Evolutionary conservation across 2,888 invertebrate genomes (phyloP), one percentile per base, ranked within the genome.

Genomic region (Drosophila prostipennis): DNA sequence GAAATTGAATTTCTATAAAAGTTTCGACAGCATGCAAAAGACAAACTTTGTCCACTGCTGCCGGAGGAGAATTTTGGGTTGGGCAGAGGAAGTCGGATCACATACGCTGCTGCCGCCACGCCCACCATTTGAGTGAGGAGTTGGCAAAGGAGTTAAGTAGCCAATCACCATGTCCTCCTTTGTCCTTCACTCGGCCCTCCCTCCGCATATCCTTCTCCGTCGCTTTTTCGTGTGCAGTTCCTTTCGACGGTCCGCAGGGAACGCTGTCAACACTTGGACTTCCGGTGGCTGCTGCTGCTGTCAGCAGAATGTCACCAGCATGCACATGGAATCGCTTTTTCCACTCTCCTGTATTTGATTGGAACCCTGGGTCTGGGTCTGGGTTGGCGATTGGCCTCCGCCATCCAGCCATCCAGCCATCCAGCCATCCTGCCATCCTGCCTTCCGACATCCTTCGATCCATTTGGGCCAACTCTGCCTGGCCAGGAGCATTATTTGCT

Each of bases 141-240:
- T 87, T 87, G 89, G 76, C 85, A 79, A 72, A 84, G 76, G 77
- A 87, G 89, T 89, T 84, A 84, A 84, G 89, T 87, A 89, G 89
- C 85, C 89, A 89, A 84, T 84, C 84, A 84, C 77, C 54, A 77
- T 48, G 75, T 71, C 67, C 67, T 65, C 74, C 48, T 73, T 49
- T 68, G 60, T 60, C 60, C 60, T 45, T 60, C 60, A 59, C 26
- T 40, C 45, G 4, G 29, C 1, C 29, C 29, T 29, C 29, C 29
- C 7, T 29, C 7, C 8, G 14, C 6, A 26, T 26, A 6, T 46
- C 45, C 45, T 43, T n/a, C 23, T 26, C 26, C 23, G n/a, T 37
- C 23, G 11, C 34, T 36, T 23, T 40, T 37, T 29, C 52, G 49
- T 53, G 36, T 69, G 58, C 67, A 45, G 45, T 34, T 61, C 75